Base-by-base conservation (phyloP, 1,140 invertebrate genomes). In the Philopotamus ludificatus region DNA sequence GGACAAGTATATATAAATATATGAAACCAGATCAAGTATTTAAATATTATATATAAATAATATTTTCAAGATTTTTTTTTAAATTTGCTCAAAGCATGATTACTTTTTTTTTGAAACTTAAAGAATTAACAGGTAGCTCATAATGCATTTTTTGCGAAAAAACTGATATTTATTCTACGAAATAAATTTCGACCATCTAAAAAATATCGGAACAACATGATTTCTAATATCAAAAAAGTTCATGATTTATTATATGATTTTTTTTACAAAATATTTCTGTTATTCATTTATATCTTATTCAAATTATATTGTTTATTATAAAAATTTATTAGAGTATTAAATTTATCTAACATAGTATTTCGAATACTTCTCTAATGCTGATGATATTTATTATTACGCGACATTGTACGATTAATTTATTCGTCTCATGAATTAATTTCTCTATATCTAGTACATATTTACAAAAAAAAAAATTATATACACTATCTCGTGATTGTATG, bases 1-100 rank as follows among this genome's bases (percentile, higher is more conserved):
- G 4, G 10, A 47, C 10, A 51, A 54, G 22, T 54, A 54, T 54
- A 26, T 54, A n/a, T 54, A 54, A 26, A 54, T 54, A 7, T 26
- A 26, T 54, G n/a, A n/a, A n/a, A n/a, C n/a, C n/a, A n/a, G n/a
- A 23, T 47, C 4, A 9, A 47, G 18, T 47, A 34, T 34, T 34
- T 34, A 7, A 4, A 34, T 34, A 34, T 34, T 34, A 7, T 34
- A 7, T 34, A 7, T 12, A 34, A 34, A 34, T 4, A 7, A 34
- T 7, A 4, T 34, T 4, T 12, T 34, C 28, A 34, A 34, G 12
- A 12, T 12, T 12, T 34, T 34, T 34, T 34, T 34, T 34, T 34
- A 12, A 7, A 7, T 4, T 7, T 34, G 12, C 12, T 34, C 28
- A 34, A 7, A 12, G 28, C 12, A 4, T 34, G 4, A 34, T 34